Percentiles rank a stretch among this genome's conserved stretches.
phyloP scores from a whole-genome alignment of 1,140 invertebrate species.

The Centruroides vittatus region DNA sequence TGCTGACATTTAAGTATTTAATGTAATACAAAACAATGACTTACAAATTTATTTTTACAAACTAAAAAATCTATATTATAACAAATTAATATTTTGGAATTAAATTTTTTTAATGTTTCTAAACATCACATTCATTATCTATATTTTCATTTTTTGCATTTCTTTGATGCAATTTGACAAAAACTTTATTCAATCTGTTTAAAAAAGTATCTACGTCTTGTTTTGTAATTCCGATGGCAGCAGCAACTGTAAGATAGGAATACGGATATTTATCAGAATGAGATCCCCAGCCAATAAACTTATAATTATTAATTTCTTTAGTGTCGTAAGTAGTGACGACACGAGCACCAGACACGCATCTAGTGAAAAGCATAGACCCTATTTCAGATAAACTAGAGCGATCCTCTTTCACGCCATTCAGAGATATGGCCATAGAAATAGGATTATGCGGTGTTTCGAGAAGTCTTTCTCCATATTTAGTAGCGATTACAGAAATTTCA shows the following conservation, averaged over 20 bases:
- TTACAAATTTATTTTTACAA: too few relatives aligned
- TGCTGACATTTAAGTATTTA: too few relatives aligned
- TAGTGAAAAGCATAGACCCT: slow-evolving; percentile 55
- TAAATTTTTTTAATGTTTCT: too few relatives aligned
- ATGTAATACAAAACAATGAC: too few relatives aligned
- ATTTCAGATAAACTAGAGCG: slow-evolving; percentile 40
- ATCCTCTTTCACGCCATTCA: slow-evolving; percentile 10
- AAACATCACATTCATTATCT: too few relatives aligned
- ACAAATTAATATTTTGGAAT: too few relatives aligned
- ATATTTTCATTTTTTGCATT: too few relatives aligned
- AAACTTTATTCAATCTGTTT: slow-evolving; percentile 42
- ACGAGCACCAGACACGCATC: slow-evolving; percentile 35
- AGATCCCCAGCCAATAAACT: slow-evolving; percentile 49
- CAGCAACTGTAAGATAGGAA: slow-evolving; percentile 54
- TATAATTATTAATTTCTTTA: slow-evolving; percentile 40
- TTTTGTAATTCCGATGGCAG: slow-evolving; percentile 50
- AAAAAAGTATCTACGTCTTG: slow-evolving; percentile 50
- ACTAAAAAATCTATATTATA: too few relatives aligned
- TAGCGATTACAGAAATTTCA: slow-evolving; percentile 41
- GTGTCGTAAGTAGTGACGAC: slow-evolving; percentile 39
- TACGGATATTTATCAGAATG: slow-evolving; percentile 45
- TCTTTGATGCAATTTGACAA: slow-evolving; percentile 5
- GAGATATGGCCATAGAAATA: slow-evolving; percentile 51
- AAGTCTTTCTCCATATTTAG: slow-evolving; percentile 45
- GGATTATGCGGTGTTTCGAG: slow-evolving; percentile 51